phyloP scores from a whole-genome alignment of 2,113 vertebrate genomes.

The Glaucidium brasilianum region DNA sequence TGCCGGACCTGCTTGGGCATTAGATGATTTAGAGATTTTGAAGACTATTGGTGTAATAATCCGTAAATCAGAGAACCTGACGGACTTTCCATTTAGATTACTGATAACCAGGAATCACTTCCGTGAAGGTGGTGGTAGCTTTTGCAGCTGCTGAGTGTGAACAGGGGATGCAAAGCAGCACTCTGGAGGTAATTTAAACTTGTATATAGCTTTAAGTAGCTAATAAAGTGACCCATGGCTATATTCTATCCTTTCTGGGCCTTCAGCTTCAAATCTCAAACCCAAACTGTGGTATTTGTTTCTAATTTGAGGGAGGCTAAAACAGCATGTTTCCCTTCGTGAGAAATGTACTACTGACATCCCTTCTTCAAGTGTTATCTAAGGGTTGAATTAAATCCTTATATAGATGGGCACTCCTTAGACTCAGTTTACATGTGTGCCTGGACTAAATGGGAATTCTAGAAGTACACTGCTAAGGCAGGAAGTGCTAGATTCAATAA shows the following conservation, averaged over 20 bases:
- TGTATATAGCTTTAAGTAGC: background rate
- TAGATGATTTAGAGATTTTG: background rate
- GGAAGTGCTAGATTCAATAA: background rate
- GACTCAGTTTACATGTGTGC: background rate
- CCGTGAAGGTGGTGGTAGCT: accelerated
- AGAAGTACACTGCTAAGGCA: background rate
- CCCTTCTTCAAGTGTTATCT: background rate
- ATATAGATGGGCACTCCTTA: background rate
- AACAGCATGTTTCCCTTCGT: accelerated
- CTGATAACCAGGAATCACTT: background rate
- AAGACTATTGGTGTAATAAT: background rate
- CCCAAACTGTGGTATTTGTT: background rate
- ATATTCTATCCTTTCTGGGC: background rate
- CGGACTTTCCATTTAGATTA: background rate
- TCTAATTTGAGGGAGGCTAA: background rate
- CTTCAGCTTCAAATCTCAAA: background rate
- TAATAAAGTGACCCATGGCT: background rate
- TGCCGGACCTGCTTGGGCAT: background rate
- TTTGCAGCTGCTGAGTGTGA: accelerated
- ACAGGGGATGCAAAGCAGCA: background rate
- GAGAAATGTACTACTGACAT: background rate
- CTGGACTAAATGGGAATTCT: background rate
- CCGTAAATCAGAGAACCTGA: background rate
- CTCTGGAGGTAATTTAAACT: background rate
- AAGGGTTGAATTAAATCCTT: background rate